Evolutionary conservation across 2,888 invertebrate genomes (phyloP).

Genomic region (Aporophyla lueneburgensis): DNA sequence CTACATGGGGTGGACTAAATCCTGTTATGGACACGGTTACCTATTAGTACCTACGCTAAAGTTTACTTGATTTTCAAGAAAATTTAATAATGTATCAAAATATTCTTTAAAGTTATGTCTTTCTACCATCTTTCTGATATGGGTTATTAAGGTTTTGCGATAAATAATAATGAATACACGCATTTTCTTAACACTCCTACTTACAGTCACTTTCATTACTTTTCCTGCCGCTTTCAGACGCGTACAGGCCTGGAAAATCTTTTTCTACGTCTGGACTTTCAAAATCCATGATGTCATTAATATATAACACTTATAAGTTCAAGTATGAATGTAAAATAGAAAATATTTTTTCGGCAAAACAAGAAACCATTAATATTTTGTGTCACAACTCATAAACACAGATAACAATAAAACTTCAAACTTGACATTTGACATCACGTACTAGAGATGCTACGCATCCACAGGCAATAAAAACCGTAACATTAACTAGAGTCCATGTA

Average conservation of each 20-base stretch:
- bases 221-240: conserved; percentile 94
- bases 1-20: neutral
- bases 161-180: neutral
- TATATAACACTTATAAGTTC: conserved; percentile 2
- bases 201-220: conserved; percentile 96
- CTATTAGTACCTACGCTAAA: neutral
- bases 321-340: neutral
- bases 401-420: neutral
- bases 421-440: conserved; percentile 10
- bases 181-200: conserved; percentile 72
- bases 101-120: neutral
- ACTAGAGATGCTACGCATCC: conserved; percentile 5
- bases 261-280: conserved; percentile 97
- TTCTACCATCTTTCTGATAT: neutral
- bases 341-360: conserved; percentile 46
- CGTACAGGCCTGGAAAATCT: conserved; percentile 97
- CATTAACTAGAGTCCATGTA: neutral
- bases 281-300: conserved; percentile 92
- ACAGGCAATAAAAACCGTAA: neutral
- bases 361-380: conserved; percentile 28
- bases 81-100: too few species aligned
- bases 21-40: neutral
- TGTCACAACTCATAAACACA: conserved; percentile 24
- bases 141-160: neutral
- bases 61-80: neutral